Percentiles rank a stretch among this genome's conserved stretches.
phyloP scores from a whole-genome alignment of 2,797 vertebrate genomes.

The Malacoctenus gilli region DNA sequence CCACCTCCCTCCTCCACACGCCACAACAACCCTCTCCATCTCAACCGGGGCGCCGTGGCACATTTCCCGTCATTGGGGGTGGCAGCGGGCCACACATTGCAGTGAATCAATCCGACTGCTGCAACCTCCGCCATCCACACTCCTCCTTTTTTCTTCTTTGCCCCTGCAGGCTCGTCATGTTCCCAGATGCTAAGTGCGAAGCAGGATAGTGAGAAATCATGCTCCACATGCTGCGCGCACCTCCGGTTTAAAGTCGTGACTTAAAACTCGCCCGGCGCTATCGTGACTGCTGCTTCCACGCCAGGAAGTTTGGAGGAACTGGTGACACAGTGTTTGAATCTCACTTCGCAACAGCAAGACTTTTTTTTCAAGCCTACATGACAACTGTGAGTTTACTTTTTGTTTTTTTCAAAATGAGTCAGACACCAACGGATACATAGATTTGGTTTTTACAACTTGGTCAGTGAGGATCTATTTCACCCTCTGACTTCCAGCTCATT shows the following conservation, averaged over 20 bases:
- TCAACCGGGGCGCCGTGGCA: slow-evolving; percentile 59
- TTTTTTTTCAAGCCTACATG: slow-evolving; percentile 1
- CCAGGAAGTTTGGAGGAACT: slow-evolving; percentile 9
- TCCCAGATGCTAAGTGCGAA: slow-evolving; percentile 69
- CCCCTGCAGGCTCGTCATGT: slow-evolving; percentile 64
- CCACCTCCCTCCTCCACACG: slow-evolving; percentile 61
- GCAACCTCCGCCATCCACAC: slow-evolving; percentile 70
- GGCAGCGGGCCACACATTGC: slow-evolving; percentile 70
- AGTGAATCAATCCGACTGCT: slow-evolving; percentile 72
- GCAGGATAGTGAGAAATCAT: slow-evolving; percentile 49
- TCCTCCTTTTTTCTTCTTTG: slow-evolving; percentile 13
- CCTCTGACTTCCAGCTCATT: no score
- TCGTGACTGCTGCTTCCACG: slow-evolving; percentile 14
- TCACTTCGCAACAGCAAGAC: neutral
- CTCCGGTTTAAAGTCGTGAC: slow-evolving; percentile 41
- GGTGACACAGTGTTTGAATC: slow-evolving; percentile 2
- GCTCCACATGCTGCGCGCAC: slow-evolving; percentile 35
- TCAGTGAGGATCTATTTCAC: no score
- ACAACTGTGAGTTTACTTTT: slow-evolving; percentile 2
- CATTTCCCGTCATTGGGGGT: slow-evolving; percentile 67
- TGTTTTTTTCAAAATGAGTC: neutral
- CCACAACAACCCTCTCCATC: slow-evolving; percentile 70
- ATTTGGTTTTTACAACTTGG: no score
- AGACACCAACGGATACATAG: neutral
- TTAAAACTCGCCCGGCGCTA: slow-evolving; percentile 1